phyloP scores from a whole-genome alignment of 2,888 invertebrate species.

The Temnothorax unifasciatus region DNA sequence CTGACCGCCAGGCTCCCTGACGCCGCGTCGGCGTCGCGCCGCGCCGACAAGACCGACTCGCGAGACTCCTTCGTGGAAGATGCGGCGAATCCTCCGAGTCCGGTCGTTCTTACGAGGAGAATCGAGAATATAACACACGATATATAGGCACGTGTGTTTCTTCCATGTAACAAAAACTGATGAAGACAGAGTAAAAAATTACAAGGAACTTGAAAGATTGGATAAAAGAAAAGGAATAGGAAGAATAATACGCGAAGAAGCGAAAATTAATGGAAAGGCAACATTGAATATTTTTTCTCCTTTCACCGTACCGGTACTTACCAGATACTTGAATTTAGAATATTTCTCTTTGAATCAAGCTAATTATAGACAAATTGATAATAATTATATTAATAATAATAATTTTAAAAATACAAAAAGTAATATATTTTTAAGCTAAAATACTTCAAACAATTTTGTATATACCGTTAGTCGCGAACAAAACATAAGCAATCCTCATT shows the following conservation, averaged over 20 bases:
- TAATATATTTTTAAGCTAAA: slow-evolving; percentile 8
- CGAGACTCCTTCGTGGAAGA: slow-evolving; percentile 22
- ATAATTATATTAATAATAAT: not conserved
- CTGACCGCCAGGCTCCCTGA: not conserved
- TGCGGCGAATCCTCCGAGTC: slow-evolving; percentile 2
- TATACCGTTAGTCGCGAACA: not conserved
- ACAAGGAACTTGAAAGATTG: not conserved
- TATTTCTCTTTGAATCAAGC: not conserved
- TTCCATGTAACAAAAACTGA: not conserved
- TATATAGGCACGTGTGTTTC: not conserved
- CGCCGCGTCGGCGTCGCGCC: too few relatives aligned
- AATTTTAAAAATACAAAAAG: not conserved
- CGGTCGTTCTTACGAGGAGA: not conserved
- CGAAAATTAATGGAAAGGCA: not conserved
- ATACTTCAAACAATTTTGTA: not conserved
- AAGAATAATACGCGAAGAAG: not conserved
- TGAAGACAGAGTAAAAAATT: not conserved
- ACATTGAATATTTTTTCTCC: not conserved
- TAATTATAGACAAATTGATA: not conserved
- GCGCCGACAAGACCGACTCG: not conserved
- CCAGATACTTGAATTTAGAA: not conserved
- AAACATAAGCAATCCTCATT: not conserved
- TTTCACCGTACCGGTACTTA: not conserved
- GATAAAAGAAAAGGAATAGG: not conserved
- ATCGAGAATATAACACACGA: not conserved